A percentile compares a stretch with the other conserved stretches of the same genome.
Conservation (phyloP, 2,888 invertebrate species). For the Pheosia gnoma region DNA sequence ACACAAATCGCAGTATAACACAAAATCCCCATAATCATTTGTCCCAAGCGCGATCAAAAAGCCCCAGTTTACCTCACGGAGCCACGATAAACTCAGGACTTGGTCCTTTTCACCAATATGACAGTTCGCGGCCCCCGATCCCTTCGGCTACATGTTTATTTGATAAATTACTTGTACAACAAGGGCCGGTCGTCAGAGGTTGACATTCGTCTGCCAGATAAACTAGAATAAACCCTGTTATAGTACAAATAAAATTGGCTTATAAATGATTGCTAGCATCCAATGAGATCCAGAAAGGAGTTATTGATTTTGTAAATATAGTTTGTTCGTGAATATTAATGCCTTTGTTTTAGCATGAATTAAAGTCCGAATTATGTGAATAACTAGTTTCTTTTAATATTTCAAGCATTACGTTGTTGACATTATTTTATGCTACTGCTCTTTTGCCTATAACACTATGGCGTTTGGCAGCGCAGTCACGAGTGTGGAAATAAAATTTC, state of each 20-base stretch:
- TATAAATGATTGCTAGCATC: conserved; percentile 20
- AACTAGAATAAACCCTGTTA: conserved; percentile 17
- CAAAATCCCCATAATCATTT: conserved; percentile 31
- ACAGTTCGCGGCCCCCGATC: conserved; percentile 29
- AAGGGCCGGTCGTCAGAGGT: conserved; percentile 17
- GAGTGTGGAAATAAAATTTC: no score
- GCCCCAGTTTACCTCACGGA: neutral
- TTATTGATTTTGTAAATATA: neutral
- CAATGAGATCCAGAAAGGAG: conserved; percentile 13
- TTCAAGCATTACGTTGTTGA: no score
- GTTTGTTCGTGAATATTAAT: no score
- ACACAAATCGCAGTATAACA: conserved; percentile 9
- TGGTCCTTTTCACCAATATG: conserved; percentile 35
- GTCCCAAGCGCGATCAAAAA: conserved; percentile 14
- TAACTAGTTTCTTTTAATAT: no score
- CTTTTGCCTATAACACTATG: no score
- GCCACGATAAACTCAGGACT: conserved; percentile 5
- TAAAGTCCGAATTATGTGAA: no score
- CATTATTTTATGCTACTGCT: no score
- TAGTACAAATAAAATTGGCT: conserved; percentile 22
- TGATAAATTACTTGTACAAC: conserved; percentile 34
- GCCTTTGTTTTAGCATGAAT: no score
- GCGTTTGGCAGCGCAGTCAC: no score
- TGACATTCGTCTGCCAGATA: conserved; percentile 21
- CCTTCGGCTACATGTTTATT: conserved; percentile 37